These are phyloP conservation scores for Nipponacmea schrenckii DNA, from an alignment of 2,888 invertebrate genomes.

Conservation along the genomic window DNA sequence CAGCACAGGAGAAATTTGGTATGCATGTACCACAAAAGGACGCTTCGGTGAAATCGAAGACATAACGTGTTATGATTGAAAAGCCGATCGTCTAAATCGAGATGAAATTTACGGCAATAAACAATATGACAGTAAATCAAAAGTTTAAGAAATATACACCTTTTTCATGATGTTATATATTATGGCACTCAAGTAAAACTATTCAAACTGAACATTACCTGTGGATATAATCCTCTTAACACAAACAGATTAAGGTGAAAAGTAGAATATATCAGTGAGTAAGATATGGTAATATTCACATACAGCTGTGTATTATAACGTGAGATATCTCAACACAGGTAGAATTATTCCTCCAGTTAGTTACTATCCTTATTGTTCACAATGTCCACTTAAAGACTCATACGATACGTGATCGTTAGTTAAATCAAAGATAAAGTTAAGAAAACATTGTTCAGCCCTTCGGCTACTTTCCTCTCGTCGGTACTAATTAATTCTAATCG, in stretches of 20 bases:
- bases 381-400: too few species aligned
- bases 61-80: too few species aligned
- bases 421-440: conserved; percentile 2
- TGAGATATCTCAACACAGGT: background rate
- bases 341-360: conserved; percentile 9
- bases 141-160: too few species aligned
- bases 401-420: conserved; percentile 5
- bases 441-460: conserved; percentile 7
- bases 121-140: too few species aligned
- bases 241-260: conserved; percentile 6
- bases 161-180: too few species aligned
- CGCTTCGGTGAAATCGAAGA: too few species aligned
- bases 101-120: too few species aligned
- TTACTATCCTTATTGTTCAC: background rate
- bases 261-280: background rate
- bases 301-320: background rate
- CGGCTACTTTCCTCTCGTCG: conserved; percentile 4
- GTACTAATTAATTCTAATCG: conserved; percentile 4
- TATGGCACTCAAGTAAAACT: too few species aligned
- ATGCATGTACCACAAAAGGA: too few species aligned
- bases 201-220: background rate
- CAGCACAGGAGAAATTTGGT: too few species aligned
- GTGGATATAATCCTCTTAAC: background rate
- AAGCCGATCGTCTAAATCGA: too few species aligned
- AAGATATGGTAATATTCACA: background rate